phyloP scores from a whole-genome alignment of 2,797 vertebrate species.

The Octomys mimax region DNA sequence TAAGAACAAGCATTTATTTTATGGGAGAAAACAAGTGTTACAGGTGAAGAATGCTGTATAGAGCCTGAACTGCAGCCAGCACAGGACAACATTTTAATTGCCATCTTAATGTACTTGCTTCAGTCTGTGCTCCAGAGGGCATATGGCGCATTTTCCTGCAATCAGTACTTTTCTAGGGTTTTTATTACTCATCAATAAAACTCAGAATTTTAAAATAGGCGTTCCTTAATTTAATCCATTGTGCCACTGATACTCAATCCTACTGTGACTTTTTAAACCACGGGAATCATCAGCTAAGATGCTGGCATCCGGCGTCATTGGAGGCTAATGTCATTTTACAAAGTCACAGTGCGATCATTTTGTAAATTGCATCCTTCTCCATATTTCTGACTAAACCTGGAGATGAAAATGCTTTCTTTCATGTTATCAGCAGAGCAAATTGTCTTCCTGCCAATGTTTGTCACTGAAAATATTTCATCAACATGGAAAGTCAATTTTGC shows the following conservation, averaged over 20 bases:
- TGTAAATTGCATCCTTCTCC: slow-evolving; percentile 28
- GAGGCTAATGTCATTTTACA: slow-evolving; percentile 57
- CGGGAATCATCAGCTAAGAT: background rate
- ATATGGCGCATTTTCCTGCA: background rate
- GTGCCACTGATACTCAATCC: background rate
- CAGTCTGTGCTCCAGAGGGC: slow-evolving; percentile 1
- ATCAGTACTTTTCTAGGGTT: slow-evolving; percentile 14
- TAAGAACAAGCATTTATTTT: background rate
- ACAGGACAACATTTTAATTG: slow-evolving; percentile 48
- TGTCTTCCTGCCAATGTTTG: slow-evolving; percentile 55
- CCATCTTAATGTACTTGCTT: background rate
- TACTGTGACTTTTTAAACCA: slow-evolving; percentile 5
- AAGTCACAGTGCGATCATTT: slow-evolving; percentile 39
- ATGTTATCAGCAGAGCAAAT: slow-evolving; percentile 16
- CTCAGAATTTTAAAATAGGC: slow-evolving; percentile 42
- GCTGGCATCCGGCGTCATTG: background rate
- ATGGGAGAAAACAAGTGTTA: background rate
- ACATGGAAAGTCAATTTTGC: slow-evolving; percentile 60
- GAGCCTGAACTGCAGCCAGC: background rate
- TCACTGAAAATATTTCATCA: slow-evolving; percentile 60
- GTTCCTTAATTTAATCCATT: slow-evolving; percentile 54
- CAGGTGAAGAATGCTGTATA: slow-evolving; percentile 58
- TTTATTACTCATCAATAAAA: slow-evolving; percentile 49
- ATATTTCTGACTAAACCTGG: slow-evolving; percentile 57
- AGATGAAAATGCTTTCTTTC: slow-evolving; percentile 45